Evolutionary conservation across 2,888 invertebrate species (phyloP), one percentile per base, ranked within the genome.

Genomic region (Ophion ellenae): DNA sequence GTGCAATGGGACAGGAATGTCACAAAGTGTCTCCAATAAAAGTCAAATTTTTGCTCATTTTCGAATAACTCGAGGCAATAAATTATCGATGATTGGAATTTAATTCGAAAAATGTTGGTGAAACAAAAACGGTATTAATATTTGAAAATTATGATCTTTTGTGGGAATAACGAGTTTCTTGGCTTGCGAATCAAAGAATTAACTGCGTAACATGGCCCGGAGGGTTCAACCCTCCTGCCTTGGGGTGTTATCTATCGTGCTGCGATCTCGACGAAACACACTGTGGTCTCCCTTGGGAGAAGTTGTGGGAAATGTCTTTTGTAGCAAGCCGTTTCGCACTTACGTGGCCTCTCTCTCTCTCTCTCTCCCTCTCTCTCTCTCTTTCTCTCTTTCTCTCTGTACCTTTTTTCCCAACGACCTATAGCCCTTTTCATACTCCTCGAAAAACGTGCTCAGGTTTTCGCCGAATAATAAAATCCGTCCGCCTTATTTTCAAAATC

Each of bases 261-360:
- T 32, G 47, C 47, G 75, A 66, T 64, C 64, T 53, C 32, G 32
- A 53, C 75, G 64, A 47, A 75, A 45, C 61, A 53, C 75, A 53
- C 53, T 76, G 64, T 53, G 36, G 5, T 74, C n/a, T 74, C 74
- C 59, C 74, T 74, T 28, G 74, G 74, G 74, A 74, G 61, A 40
- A 20, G 40, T 74, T 14, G 61, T 53, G 32, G 70, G 47, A 47
- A 47, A 28, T 47, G 70, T 70, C 70, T 47, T 70, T 53, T 47
- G 70, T 47, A 47, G 70, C 70, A 24, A 47, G 17, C 45, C 7
- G 47, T 70, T 53, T 47, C 70, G 57, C 47, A 28, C 57, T 32
- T 53, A 32, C 71, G 17, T 57, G 28, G 57, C 10, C 28, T 32
- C 11, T 47, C 47, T 14, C 11, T 47, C 14, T 11, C 47, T 47